Base-by-base conservation (phyloP, 2,888 invertebrate genomes). In the Cerastoderma edule region DNA sequence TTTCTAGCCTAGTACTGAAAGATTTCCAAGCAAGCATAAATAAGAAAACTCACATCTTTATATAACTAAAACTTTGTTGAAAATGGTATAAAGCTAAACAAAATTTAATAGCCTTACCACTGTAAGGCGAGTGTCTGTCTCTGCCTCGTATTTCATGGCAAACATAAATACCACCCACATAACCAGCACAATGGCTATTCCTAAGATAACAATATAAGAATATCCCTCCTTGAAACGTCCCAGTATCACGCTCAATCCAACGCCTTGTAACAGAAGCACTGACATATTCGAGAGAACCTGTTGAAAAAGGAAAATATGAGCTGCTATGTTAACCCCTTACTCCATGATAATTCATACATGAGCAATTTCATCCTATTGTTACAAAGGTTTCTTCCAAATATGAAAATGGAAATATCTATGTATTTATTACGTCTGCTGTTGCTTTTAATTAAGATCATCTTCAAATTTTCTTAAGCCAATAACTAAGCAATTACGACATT, bases 211-310 rank as follows among this genome's bases (percentile, higher is more conserved):
- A 19, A 64, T 46, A n/a, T 54, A 27, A 24, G 50, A 63, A 30
- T 32, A 64, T 6, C 28, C 27, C n/a, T 35, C 27, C 28, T 39
- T 33, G 35, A 54, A 68, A 4, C 24, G 28, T 16, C 53, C 56
- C 4, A 33, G 35, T 0, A 68, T 27, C 2, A 63, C n/a, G n/a
- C 60, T 27, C n/a, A 75, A 32, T 5, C 39, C 70, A 8, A 75
- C 44, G 35, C 27, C 54, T 44, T 75, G 75, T 1, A 70, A 13
- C 39, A 70, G 32, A 24, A 65, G 35, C 1, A 75, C 39, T 24
- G 70, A 70, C 32, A 75, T 6, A 24, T 56, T 70, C 24, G 69
- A 74, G 24, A 74, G 54, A n/a, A 74, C 39, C 74, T 74, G 74
- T 24, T 46, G 35, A n/a, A 39, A 5, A 32, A 39, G n/a, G 16